These are phyloP conservation scores for Falco peregrinus DNA, from an alignment of 2,797 vertebrate genomes.

Conservation along the genomic window DNA sequence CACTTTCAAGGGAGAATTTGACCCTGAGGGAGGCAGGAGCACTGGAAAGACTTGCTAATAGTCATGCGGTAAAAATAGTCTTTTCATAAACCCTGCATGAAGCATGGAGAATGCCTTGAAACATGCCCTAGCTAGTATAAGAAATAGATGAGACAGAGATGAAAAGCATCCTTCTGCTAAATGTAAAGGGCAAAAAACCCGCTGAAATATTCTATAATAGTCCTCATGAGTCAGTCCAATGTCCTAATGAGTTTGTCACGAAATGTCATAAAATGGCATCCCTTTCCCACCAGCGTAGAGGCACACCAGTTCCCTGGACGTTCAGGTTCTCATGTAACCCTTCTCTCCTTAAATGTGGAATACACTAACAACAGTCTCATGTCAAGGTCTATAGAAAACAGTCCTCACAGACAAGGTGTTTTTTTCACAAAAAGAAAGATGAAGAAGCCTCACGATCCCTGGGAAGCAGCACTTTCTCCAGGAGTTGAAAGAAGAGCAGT, in stretches of 20 bases:
- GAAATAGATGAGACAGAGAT: background rate
- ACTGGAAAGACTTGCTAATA: slow-evolving; percentile 1
- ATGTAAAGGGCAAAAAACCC: background rate
- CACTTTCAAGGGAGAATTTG: background rate
- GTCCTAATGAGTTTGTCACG: background rate
- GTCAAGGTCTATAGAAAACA: background rate
- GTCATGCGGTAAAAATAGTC: slow-evolving; percentile 12
- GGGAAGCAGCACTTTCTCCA: background rate
- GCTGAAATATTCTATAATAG: background rate
- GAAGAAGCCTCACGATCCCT: background rate
- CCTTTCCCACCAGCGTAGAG: background rate
- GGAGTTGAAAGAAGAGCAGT: background rate
- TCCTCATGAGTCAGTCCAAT: background rate
- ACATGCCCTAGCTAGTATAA: background rate
- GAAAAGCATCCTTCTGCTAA: slow-evolving; percentile 15
- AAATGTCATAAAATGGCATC: background rate
- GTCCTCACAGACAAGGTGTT: background rate
- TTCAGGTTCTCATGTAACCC: background rate
- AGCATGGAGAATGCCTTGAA: background rate
- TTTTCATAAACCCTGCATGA: slow-evolving; percentile 22
- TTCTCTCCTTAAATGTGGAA: background rate
- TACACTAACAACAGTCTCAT: background rate
- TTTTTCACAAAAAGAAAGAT: background rate
- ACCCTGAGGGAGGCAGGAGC: background rate
- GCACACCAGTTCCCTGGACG: background rate